Evolutionary conservation across 1,140 invertebrate species (phyloP).

Genomic region (Gonioctena quinquepunctata): DNA sequence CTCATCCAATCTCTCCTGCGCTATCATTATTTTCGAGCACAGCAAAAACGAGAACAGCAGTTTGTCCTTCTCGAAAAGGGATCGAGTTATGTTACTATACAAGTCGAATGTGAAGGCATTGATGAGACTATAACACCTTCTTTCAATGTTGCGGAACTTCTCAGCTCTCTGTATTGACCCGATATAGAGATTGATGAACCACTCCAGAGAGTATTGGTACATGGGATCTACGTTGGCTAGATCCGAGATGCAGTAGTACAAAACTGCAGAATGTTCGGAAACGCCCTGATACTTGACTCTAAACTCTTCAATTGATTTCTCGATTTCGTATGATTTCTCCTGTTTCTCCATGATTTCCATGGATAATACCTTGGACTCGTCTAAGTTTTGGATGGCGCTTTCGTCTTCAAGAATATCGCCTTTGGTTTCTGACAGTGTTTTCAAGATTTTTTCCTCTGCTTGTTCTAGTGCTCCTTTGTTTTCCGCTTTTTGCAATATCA

Average conservation of each 20-base stretch:
- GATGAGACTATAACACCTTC: slow-evolving; percentile 74
- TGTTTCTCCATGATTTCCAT: slow-evolving; percentile 83
- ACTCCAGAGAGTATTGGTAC: slow-evolving; percentile 92
- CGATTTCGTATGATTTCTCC: slow-evolving; percentile 60
- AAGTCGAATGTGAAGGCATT: slow-evolving; percentile 87
- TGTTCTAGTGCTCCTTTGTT: slow-evolving; percentile 82
- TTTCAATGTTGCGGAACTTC: slow-evolving; percentile 76
- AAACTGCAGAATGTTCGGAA: slow-evolving; percentile 80
- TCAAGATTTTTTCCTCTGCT: slow-evolving; percentile 89
- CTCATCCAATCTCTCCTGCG: slow-evolving; percentile 70
- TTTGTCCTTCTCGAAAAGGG: slow-evolving; percentile 94
- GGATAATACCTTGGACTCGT: slow-evolving; percentile 84
- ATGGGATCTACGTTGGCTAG: slow-evolving; percentile 92
- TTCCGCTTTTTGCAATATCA: slow-evolving; percentile 83
- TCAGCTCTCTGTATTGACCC: slow-evolving; percentile 85
- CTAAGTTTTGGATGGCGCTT: slow-evolving; percentile 83
- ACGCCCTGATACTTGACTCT: slow-evolving; percentile 82
- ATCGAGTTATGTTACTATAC: slow-evolving; percentile 83
- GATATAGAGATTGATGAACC: slow-evolving; percentile 93
- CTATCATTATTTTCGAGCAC: slow-evolving; percentile 75
- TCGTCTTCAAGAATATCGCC: slow-evolving; percentile 93
- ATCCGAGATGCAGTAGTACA: slow-evolving; percentile 92
- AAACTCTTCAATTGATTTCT: slow-evolving; percentile 77
- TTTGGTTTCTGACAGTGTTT: slow-evolving; percentile 81
- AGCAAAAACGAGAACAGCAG: slow-evolving; percentile 89